These are phyloP conservation scores for Mus spicilegus DNA, from an alignment of 2,113 vertebrate genomes.

Conservation along the genomic window DNA sequence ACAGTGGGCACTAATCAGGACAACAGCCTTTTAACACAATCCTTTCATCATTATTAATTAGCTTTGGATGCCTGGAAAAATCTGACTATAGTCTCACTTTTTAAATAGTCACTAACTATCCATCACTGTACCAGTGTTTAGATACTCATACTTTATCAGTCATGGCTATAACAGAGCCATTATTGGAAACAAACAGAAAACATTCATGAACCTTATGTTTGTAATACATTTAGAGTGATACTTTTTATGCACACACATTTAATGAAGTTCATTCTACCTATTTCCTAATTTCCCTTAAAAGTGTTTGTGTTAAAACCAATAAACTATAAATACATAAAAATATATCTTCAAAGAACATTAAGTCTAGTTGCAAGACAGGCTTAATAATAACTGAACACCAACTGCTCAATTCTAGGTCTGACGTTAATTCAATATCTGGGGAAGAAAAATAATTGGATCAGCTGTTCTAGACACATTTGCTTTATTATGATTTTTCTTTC, in stretches of 20 bases:
- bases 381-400: conserved; percentile 1
- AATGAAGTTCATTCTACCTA: neutral
- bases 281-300: conserved; percentile 24
- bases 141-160: neutral
- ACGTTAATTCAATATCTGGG: conserved; percentile 24
- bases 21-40: neutral
- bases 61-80: conserved; percentile 11
- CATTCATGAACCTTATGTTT: neutral
- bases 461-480: neutral
- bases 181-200: neutral
- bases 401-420: conserved; percentile 4
- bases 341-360: neutral
- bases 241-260: neutral
- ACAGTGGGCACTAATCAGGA: no score
- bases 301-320: neutral
- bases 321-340: neutral
- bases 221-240: neutral
- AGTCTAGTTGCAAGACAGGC: neutral
- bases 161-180: neutral
- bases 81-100: neutral
- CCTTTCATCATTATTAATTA: neutral
- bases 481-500: neutral
- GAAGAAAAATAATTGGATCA: conserved; percentile 39
- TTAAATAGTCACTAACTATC: neutral
- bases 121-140: neutral